Percentiles rank a stretch among this genome's conserved stretches.
Evolutionary conservation across 30 jellyfish, hydroid and myxozoan genomes (phyloP).

Genomic region (Turritopsis rubra): DNA sequence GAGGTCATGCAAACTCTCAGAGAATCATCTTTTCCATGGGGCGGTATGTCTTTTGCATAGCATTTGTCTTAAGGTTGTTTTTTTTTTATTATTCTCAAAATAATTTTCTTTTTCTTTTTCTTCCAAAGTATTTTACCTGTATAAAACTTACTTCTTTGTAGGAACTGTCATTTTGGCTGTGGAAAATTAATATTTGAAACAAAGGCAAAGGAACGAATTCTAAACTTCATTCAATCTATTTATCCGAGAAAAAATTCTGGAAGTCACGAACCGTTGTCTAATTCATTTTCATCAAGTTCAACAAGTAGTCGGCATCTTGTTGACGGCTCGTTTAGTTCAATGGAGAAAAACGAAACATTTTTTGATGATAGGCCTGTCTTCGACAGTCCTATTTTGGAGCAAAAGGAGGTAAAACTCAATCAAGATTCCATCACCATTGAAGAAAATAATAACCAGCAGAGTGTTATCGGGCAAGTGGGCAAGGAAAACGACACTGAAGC

Average conservation of each 20-base stretch:
- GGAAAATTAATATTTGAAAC: conserved; percentile 55
- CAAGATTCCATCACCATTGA: background rate
- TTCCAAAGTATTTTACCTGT: background rate
- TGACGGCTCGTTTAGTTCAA: background rate
- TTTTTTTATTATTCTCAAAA: background rate
- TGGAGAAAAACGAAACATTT: background rate
- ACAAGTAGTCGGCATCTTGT: background rate
- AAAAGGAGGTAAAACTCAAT: background rate
- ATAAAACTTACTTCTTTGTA: conserved; percentile 11
- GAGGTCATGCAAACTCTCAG: conserved; percentile 45
- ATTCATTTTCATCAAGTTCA: conserved; percentile 4
- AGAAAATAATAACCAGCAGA: background rate
- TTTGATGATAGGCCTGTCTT: conserved; percentile 16
- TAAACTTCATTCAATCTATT: conserved; percentile 18
- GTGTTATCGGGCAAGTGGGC: background rate
- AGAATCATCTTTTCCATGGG: conserved; percentile 53
- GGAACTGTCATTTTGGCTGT: conserved; percentile 77
- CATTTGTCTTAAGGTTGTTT: background rate
- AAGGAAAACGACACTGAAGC: background rate
- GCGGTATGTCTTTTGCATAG: conserved; percentile 28
- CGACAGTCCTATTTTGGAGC: background rate
- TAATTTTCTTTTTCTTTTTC: background rate
- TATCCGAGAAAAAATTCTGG: background rate
- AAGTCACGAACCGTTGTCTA: background rate
- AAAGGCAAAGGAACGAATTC: conserved; percentile 29